These are phyloP conservation scores for Elgaria multicarinata DNA, from an alignment of 2,113 vertebrate genomes.

Conservation along the genomic window DNA sequence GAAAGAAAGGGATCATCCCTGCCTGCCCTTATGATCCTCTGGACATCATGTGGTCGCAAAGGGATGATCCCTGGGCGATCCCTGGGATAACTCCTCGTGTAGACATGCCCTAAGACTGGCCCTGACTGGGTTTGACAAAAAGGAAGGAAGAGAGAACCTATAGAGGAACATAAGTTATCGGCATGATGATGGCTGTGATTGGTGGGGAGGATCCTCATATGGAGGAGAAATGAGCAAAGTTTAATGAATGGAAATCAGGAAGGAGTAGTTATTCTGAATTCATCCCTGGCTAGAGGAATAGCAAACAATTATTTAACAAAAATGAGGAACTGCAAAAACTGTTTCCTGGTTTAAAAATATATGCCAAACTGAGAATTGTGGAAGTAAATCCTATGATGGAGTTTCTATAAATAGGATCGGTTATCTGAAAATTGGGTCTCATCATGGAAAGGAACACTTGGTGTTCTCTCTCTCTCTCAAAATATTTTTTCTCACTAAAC, in stretches of 20 bases:
- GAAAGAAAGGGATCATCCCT: no score
- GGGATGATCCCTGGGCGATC: no score
- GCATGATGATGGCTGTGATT: no score
- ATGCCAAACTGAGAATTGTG: not conserved
- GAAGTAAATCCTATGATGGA: not conserved
- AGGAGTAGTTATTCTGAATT: not conserved
- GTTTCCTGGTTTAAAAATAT: not conserved
- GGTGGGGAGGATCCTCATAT: no score
- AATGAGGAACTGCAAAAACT: not conserved
- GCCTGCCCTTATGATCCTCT: no score
- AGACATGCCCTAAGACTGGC: no score
- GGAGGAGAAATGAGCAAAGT: not conserved
- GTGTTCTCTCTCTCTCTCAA: not conserved
- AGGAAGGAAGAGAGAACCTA: no score
- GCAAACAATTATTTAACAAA: not conserved
- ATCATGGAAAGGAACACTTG: not conserved
- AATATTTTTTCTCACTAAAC: not conserved
- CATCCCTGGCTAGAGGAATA: not conserved
- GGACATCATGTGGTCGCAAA: no score
- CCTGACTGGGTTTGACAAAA: no score
- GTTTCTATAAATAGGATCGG: not conserved
- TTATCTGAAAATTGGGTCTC: not conserved
- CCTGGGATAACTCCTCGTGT: no score
- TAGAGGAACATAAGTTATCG: no score
- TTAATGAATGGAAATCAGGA: not conserved